These are phyloP conservation scores for Ophthalmolycus amberensis DNA, from an alignment of 2,113 vertebrate species.

Conservation along the genomic window DNA sequence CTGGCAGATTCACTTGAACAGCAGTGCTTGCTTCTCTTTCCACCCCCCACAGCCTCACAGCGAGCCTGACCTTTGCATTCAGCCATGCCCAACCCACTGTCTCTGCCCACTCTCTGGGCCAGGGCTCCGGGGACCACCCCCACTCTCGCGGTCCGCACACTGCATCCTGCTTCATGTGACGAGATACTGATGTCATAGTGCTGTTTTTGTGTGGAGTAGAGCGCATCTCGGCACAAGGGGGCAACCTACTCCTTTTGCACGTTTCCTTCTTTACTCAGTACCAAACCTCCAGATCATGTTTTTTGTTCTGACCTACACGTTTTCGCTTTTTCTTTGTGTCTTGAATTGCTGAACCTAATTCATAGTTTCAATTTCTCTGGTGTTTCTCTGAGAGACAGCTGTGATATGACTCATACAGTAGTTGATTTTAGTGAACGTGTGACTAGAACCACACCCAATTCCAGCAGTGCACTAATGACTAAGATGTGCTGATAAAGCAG, in stretches of 20 bases:
- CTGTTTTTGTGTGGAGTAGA: constrained; percentile 17
- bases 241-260: constrained; percentile 45
- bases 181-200: constrained; percentile 44
- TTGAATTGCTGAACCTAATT: neutral
- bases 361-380: neutral
- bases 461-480: constrained; percentile 6
- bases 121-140: constrained; percentile 41
- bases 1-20: constrained; percentile 50
- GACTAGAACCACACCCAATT: constrained; percentile 45
- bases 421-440: neutral
- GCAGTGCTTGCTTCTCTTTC: constrained; percentile 47
- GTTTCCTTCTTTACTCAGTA: neutral
- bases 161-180: constrained; percentile 43
- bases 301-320: neutral
- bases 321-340: neutral
- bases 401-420: constrained; percentile 4
- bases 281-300: neutral
- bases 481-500: constrained; percentile 1
- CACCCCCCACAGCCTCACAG: constrained; percentile 59
- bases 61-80: constrained; percentile 71
- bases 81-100: constrained; percentile 51
- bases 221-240: constrained; percentile 52
- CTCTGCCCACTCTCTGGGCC: constrained; percentile 34
- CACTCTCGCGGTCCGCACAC: constrained; percentile 27
- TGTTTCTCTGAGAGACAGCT: neutral